Evolutionary conservation across 2,888 invertebrate genomes (phyloP), one percentile per base, ranked within the genome.

Genomic region (Griposia aprilina): DNA sequence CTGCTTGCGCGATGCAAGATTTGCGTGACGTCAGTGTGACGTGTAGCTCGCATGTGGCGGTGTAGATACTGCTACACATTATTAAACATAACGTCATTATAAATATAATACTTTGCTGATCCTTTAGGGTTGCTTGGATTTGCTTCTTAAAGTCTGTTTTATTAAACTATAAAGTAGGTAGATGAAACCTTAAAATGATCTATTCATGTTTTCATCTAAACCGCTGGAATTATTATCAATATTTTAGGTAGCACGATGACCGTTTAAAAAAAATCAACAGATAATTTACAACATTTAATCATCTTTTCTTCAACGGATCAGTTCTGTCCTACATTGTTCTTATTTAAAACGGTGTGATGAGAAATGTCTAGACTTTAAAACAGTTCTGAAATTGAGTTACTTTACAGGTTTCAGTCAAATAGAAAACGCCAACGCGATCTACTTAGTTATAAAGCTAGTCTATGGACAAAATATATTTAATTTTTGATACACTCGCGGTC

Each of bases 361-460:
- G 20, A 59, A 67, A 30, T n/a, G 15, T 55, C 55, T 57, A 26
- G 55, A 70, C 13, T 55, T 36, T 7, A 60, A 52, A 69, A 55
- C 26, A 36, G 7, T 30, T 52, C 20, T 45, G 0, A 48, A 7
- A 36, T 2, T 74, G n/a, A 74, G 17, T 41, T 68, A 45, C 23
- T 66, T 41, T n/a, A 23, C 26, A 65, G 7, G 13, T 59, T 65
- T 26, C 13, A 66, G 17, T 66, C 10, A 48, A 66, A 65, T 36
- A 50, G n/a, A 52, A 72, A 65, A 80, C 15, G 30, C 57, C 17
- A n/a, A 63, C 13, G 41, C n/a, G 36, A 36, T 79, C 50, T 63
- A 23, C 23, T 17, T 65, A 17, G 26, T 41, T 30, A 30, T n/a
- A 52, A 41, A 57, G 20, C 5, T n/a, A 72, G 6, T 80, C 4